Evolutionary conservation across 2,888 invertebrate genomes (phyloP), one percentile per base, ranked within the genome.

Genomic region (Steinernema carpocapsae): DNA sequence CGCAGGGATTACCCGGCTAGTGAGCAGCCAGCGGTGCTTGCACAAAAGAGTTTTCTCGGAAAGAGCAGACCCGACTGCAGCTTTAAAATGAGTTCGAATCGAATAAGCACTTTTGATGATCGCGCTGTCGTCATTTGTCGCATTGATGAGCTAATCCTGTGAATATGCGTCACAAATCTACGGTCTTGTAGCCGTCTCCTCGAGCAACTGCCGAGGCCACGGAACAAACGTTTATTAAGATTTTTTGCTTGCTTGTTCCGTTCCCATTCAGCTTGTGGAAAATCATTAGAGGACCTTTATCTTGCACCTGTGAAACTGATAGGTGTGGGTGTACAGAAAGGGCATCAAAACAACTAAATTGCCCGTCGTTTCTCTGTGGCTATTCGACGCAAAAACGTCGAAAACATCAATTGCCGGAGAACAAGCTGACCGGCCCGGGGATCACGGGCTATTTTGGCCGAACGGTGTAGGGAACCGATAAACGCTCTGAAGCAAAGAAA

Each of bases 291-390:
- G 37, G 37, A 37, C 37, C 37, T 37, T 37, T n/a, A n/a, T n/a
- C 37, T 10, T 10, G 3, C 3, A 37, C 10, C 37, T 37, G 4
- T 37, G 37, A 10, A 37, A 6, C 37, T 10, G 37, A 37, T 6
- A 37, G 37, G 37, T 37, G 2, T 48, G 48, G 14, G 26, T 22
- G 56, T 26, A 56, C 56, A 14, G 29, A 64, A 64, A 64, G 64
- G 29, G 64, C 64, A 64, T 32, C 32, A 32, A 64, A 64, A 64
- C 37, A 64, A 64, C 22, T 4, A 56, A 56, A 56, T 12, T 26
- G 37, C 26, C 29, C 17, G 24, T 17, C 17, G 29, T 64, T n/a
- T n/a, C n/a, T n/a, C n/a, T 17, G 22, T 32, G 19, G 19, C 17
- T 10, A 37, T 32, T 26, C 17, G 32, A 17, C 6, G 14, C 14